These are phyloP conservation scores for Drosophila macrospina DNA, from an alignment of 2,888 invertebrate species.

Conservation along the genomic window DNA sequence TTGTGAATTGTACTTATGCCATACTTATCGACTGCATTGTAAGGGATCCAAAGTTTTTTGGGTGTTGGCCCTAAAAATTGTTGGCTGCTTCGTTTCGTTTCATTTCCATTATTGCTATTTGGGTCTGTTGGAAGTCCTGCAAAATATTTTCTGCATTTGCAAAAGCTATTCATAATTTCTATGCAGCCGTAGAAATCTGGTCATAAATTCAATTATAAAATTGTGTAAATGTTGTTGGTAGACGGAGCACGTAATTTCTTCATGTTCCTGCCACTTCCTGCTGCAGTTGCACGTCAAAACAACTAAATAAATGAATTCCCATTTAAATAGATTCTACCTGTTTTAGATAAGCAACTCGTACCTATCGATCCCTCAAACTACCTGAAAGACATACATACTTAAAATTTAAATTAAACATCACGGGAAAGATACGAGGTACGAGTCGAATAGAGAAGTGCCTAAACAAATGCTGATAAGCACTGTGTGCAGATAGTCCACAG, in stretches of 20 bases:
- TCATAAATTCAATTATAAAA: constrained; percentile 72
- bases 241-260: constrained; percentile 35
- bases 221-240: constrained; percentile 25
- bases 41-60: constrained; percentile 64
- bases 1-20: constrained; percentile 77
- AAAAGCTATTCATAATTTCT: constrained; percentile 50
- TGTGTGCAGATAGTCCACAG: constrained; percentile 51
- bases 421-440: constrained; percentile 24
- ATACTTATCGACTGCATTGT: constrained; percentile 80
- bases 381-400: constrained; percentile 73
- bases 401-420: constrained; percentile 76
- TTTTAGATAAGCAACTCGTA: constrained; percentile 58
- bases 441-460: constrained; percentile 47
- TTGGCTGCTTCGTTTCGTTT: constrained; percentile 14
- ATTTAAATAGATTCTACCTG: constrained; percentile 67
- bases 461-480: constrained; percentile 76
- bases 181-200: constrained; percentile 36
- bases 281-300: constrained; percentile 26
- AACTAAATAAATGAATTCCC: constrained; percentile 69
- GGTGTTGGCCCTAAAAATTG: constrained; percentile 60
- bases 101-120: constrained; percentile 8
- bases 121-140: constrained; percentile 44
- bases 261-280: constrained; percentile 36
- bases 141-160: constrained; percentile 58
- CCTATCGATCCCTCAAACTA: constrained; percentile 34